These are phyloP conservation scores for Pleuronectes platessa DNA, from an alignment of 2,113 vertebrate species.

Conservation along the genomic window DNA sequence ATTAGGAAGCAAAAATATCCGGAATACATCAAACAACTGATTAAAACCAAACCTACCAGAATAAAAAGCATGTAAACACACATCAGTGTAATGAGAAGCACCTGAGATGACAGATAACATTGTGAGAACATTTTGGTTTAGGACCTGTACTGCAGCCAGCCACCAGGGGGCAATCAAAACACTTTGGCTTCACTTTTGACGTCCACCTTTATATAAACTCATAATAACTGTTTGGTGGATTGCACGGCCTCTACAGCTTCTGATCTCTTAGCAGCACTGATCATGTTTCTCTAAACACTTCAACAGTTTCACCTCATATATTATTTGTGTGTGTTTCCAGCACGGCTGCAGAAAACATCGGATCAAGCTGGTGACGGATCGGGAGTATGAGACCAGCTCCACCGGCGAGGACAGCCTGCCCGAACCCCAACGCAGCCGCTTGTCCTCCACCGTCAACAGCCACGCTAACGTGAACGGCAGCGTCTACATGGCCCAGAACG, in stretches of 20 bases:
- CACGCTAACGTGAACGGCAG: constrained; percentile 87
- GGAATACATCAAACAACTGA: neutral
- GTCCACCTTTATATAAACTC: too few relatives aligned
- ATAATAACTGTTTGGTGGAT: too few relatives aligned
- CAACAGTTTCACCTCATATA: neutral
- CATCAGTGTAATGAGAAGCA: neutral
- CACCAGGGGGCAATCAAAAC: neutral
- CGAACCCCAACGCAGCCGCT: constrained; percentile 84
- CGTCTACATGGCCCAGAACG: constrained; percentile 94
- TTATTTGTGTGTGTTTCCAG: constrained; percentile 73
- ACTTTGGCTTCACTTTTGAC: too few relatives aligned
- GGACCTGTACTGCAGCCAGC: too few relatives aligned
- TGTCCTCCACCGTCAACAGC: constrained; percentile 73
- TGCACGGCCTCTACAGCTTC: too few relatives aligned
- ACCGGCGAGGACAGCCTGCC: constrained; percentile 91
- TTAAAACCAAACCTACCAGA: neutral
- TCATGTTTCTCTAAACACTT: too few relatives aligned
- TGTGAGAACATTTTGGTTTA: too few relatives aligned
- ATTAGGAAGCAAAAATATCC: too few relatives aligned
- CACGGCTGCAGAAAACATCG: constrained; percentile 86
- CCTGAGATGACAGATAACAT: too few relatives aligned
- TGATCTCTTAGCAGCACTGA: too few relatives aligned
- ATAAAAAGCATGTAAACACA: neutral
- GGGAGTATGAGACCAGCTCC: constrained; percentile 92
- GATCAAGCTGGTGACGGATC: constrained; percentile 90